Evolutionary conservation across 2,888 invertebrate genomes (phyloP), one percentile per base, ranked within the genome.

Genomic region (Drosophila pseudotakahashii): DNA sequence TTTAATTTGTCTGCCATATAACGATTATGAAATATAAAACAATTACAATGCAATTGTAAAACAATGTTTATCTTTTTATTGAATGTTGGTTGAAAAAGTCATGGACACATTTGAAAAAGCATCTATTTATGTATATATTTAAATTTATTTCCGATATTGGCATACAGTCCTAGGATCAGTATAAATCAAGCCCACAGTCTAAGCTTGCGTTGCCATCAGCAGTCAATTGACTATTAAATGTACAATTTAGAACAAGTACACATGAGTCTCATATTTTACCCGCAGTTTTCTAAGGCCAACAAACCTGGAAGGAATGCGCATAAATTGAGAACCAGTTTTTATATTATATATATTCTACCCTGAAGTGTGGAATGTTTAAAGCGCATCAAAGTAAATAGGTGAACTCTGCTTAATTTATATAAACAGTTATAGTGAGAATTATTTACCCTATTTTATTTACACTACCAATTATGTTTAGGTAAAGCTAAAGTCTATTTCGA

Each of bases 251-350:
- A 14, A 30, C 9, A 63, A n/a, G 16, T 16, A n/a, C n/a, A n/a
- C n/a, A 16, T 19, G 9, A 19, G 16, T n/a, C 11, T 32, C 37
- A 23, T 30, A 53, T 39, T 30, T 32, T 7, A 41, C 5, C 19
- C 13, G 23, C 52, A 42, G 48, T 45, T 71, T 50, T 63, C 50
- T 51, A 57, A 63, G 62, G 53, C 39, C 47, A 64, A 62, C 45
- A 59, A 67, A 61, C 53, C 37, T 34, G 23, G 30, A 16, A 14
- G 45, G 34, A 75, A 59, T 68, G 55, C 48, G 23, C 50, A 42
- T 45, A 48, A 41, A 52, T 47, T 55, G 34, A 48, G 4, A 82
- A 78, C 78, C 66, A 32, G 67, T 68, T 66, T 66, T 41, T 1
- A 47, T 16, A 41, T 32, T 14, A 16, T 23, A 10, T 47, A 37